These are phyloP conservation scores for Pandemis cinnamomeana DNA, from an alignment of 2,888 invertebrate species.

Conservation along the genomic window DNA sequence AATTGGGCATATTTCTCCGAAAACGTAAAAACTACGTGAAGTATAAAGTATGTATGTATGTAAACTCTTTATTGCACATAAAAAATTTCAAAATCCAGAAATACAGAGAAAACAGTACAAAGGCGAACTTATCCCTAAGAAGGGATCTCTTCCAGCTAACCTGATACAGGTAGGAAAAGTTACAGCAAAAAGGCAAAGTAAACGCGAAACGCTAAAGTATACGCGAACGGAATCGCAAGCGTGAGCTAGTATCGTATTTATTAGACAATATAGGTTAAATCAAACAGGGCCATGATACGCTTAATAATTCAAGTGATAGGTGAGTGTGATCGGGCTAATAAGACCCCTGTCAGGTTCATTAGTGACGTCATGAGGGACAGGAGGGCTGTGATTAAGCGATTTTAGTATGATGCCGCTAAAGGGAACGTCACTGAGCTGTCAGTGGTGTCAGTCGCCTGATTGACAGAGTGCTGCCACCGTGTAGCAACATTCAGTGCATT, in stretches of 20 bases:
- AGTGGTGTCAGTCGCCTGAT: background rate
- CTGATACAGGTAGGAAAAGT: too few relatives aligned
- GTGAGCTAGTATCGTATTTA: background rate
- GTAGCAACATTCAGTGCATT: background rate
- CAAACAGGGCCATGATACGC: background rate
- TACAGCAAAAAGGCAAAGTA: too few relatives aligned
- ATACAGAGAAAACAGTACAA: too few relatives aligned
- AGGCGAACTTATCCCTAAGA: too few relatives aligned
- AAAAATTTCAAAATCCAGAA: too few relatives aligned
- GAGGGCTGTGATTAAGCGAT: slow-evolving; percentile 25
- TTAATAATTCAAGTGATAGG: slow-evolving; percentile 34
- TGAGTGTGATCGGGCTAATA: slow-evolving; percentile 25
- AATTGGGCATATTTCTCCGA: too few relatives aligned
- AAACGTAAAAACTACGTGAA: too few relatives aligned
- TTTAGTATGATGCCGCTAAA: slow-evolving; percentile 3
- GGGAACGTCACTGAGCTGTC: slow-evolving; percentile 3
- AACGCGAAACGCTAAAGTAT: too few relatives aligned
- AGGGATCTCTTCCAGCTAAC: too few relatives aligned
- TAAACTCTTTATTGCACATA: too few relatives aligned
- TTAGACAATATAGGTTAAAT: slow-evolving; percentile 3
- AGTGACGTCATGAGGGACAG: slow-evolving; percentile 31
- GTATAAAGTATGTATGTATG: too few relatives aligned
- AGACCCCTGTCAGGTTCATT: slow-evolving; percentile 40
- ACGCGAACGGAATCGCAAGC: too few relatives aligned
- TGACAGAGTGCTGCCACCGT: background rate